Evolutionary conservation across 2,888 invertebrate genomes (phyloP).

Genomic region (Scrobipalpa atriplicella): DNA sequence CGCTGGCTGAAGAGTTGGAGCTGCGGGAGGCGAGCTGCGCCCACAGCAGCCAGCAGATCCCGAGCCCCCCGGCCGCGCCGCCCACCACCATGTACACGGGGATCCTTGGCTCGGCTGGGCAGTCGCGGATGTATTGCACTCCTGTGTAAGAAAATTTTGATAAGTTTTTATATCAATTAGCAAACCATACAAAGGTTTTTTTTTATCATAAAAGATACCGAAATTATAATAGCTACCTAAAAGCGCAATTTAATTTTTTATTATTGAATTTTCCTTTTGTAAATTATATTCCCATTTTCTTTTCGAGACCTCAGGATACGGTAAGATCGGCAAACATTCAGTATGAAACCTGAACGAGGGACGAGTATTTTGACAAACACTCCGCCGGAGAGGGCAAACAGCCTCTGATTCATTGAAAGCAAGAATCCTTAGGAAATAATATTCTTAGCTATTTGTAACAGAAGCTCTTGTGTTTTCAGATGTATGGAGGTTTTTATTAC

Average conservation of each 20-base stretch:
- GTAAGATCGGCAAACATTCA: neutral
- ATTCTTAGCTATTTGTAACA: neutral
- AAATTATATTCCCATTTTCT: neutral
- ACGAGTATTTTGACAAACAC: neutral
- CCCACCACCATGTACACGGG: constrained; percentile 94
- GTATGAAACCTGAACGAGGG: neutral
- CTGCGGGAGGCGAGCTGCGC: constrained; percentile 85
- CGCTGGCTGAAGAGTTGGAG: constrained; percentile 79
- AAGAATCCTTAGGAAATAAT: neutral
- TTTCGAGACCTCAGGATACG: neutral
- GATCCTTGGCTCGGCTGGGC: constrained; percentile 89
- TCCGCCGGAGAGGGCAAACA: neutral
- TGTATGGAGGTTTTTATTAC: neutral
- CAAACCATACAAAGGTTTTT: no score
- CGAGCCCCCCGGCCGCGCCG: constrained; percentile 87
- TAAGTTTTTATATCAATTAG: neutral
- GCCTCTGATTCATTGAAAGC: neutral
- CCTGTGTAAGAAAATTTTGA: constrained; percentile 74
- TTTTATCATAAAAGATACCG: no score
- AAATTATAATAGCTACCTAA: no score
- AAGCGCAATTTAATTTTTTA: no score
- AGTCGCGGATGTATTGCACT: constrained; percentile 90
- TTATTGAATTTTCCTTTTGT: neutral
- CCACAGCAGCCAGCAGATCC: constrained; percentile 86
- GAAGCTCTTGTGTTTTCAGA: neutral